phyloP scores from a whole-genome alignment of 2,797 vertebrate genomes.

The Staurois parvus region DNA sequence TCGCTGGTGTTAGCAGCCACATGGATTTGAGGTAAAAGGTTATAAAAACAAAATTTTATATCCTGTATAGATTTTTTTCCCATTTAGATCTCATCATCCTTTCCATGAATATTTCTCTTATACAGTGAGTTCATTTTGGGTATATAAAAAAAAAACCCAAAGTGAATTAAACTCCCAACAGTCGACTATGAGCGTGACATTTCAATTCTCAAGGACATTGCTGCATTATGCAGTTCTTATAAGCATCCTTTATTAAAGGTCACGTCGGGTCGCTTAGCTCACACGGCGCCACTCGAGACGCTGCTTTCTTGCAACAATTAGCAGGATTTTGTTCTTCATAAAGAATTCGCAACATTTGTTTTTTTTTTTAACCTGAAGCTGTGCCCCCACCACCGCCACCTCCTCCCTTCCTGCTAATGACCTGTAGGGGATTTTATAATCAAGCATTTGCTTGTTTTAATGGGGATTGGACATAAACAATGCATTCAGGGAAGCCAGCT shows the following conservation, averaged over 20 bases:
- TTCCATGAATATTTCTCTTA: background rate
- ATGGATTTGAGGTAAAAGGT: no score
- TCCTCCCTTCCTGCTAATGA: slow-evolving; percentile 1
- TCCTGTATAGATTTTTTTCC: background rate
- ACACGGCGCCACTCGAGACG: background rate
- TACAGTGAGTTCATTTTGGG: background rate
- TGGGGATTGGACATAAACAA: slow-evolving; percentile 4
- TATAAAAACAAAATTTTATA: no score
- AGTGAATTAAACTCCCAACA: background rate
- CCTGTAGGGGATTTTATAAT: slow-evolving; percentile 47
- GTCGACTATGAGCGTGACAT: background rate
- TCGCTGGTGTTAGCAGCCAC: background rate
- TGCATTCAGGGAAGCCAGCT: background rate
- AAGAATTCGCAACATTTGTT: background rate
- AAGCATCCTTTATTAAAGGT: slow-evolving; percentile 28
- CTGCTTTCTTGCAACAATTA: slow-evolving; percentile 2
- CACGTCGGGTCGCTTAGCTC: background rate
- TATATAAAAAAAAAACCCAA: background rate
- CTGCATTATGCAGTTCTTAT: background rate
- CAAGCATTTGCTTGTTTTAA: slow-evolving; percentile 23
- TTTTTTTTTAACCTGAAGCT: background rate
- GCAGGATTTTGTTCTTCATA: background rate
- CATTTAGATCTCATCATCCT: background rate
- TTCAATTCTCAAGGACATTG: background rate
- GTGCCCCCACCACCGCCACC: background rate